Conservation (phyloP, 1,140 invertebrate genomes). For the Aphis craccivora region DNA sequence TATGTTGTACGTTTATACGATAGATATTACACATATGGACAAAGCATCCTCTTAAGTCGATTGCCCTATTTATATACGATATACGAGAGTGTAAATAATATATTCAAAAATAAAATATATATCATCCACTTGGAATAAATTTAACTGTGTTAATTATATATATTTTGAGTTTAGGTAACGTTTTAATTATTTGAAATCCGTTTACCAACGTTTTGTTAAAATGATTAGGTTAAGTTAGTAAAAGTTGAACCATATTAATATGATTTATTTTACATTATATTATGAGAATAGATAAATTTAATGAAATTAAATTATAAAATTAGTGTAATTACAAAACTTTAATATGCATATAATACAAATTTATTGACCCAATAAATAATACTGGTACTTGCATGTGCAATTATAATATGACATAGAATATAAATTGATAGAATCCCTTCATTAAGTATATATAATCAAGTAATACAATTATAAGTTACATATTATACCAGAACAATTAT, state of each 20-base stretch:
- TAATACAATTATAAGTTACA: background rate
- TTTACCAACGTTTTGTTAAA: background rate
- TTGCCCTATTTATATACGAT: background rate
- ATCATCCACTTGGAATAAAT: background rate
- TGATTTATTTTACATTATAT: background rate
- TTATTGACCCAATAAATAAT: background rate
- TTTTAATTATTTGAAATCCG: background rate
- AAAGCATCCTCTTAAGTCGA: background rate
- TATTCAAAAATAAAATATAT: background rate
- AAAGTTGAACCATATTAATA: background rate
- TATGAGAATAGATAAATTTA: background rate
- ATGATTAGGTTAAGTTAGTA: background rate
- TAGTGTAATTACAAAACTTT: background rate
- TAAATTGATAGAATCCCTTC: background rate
- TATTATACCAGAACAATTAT: background rate
- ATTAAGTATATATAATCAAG: background rate
- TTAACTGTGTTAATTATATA: background rate
- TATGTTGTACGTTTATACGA: no score
- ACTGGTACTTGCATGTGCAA: background rate
- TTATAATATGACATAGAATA: background rate
- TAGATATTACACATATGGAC: no score
- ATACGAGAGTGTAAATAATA: background rate
- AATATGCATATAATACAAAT: background rate
- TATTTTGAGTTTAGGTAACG: background rate
- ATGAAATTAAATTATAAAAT: background rate